Evolutionary conservation across 2,113 vertebrate species (phyloP).

Genomic region (Gallinago media): DNA sequence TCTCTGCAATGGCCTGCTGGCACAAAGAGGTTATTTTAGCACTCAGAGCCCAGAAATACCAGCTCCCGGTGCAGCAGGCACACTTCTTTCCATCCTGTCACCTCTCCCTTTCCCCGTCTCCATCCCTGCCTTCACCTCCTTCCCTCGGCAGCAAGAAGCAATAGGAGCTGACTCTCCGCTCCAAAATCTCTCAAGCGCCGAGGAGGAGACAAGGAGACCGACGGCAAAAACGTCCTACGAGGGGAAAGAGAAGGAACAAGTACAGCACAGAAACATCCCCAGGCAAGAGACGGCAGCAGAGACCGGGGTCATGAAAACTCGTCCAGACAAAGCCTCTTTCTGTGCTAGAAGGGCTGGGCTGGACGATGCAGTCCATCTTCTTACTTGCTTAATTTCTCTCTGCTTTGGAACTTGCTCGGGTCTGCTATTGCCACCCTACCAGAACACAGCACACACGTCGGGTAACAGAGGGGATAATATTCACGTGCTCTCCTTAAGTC

Average conservation of each 20-base stretch:
- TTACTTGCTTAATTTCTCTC: neutral
- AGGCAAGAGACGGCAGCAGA: slow-evolving; percentile 46
- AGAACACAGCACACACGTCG: neutral
- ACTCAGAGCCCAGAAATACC: neutral
- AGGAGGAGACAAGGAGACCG: slow-evolving; percentile 1
- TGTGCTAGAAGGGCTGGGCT: neutral
- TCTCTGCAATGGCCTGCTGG: neutral
- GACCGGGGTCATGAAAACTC: slow-evolving; percentile 49
- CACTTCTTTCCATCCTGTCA: neutral
- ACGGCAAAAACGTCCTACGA: slow-evolving; percentile 39
- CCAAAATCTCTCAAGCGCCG: neutral
- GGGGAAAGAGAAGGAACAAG: slow-evolving; percentile 33
- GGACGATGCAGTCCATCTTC: neutral
- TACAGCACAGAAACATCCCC: slow-evolving; percentile 41
- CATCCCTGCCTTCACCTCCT: neutral
- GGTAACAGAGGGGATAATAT: neutral
- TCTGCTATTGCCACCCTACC: neutral
- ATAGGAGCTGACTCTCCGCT: neutral
- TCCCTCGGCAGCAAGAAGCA: neutral
- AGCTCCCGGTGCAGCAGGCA: neutral
- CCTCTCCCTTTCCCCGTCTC: neutral
- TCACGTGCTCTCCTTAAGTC: neutral
- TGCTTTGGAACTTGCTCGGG: neutral
- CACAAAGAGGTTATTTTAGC: neutral
- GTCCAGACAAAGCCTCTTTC: slow-evolving; percentile 40